Base-by-base conservation (phyloP, 2,888 invertebrate genomes). In the Cryptops parisi region DNA sequence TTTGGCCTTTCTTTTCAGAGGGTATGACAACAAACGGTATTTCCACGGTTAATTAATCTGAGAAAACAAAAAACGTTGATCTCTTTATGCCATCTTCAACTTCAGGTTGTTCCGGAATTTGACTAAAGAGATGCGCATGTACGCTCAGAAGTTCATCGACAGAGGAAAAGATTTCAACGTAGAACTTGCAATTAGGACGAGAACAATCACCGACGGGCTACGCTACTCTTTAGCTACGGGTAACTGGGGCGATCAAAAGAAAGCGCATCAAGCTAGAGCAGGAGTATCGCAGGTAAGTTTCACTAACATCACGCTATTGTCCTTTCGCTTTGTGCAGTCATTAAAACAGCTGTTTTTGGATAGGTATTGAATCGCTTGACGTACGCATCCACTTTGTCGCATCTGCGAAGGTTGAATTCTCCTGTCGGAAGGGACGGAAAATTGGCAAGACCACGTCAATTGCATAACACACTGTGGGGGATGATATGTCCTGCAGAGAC, bases 401-500 rank as follows among this genome's bases (percentile, higher is more conserved):
- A 99, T 80, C 80, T 99, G 64, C 76, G 98, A 47, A 83, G 98
- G 62, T 89, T 98, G 0, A 99, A 99, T 70, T 98, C 98, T 2
- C 98, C 98, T 0, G 96, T 99, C 67, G 98, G 98, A 57, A 78
- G 98, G 60, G 98, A 99, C 70, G 98, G 98, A 58, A 99, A 99
- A 75, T 72, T 99, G 61, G 98, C 98, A 0, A 93, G 97, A 68
- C 98, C 98, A 41, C 84, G 99, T 63, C 98, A 99, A 71, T 76
- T 99, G 60, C 98, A 99, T 70, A 99, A 99, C 67, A 98, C 98
- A 0, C 74, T 96, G 53, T 99, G 98, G 98, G 98, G 98, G 46
- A 98, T 97, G 96, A 84, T 99, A 61, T 99, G 98, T 65, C 98
- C 98, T 52, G 98, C 98, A 33, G 98, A 99, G 74, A 99, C 98